phyloP scores from a whole-genome alignment of 2,888 invertebrate species.

The Sphecodes monilicornis region DNA sequence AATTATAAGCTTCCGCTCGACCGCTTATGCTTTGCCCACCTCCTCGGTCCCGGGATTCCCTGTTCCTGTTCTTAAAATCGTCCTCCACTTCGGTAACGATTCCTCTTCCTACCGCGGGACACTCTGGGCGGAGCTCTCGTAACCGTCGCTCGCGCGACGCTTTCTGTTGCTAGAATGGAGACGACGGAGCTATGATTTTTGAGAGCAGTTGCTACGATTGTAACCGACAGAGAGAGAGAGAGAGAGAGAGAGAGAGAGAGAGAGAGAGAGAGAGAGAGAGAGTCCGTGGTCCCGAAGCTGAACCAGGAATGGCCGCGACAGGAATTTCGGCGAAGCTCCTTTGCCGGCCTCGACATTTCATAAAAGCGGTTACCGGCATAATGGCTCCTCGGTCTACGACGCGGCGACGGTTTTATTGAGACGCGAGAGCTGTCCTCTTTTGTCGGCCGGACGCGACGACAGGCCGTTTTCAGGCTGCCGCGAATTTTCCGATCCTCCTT shows the following conservation, averaged over 20 bases:
- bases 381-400: constrained; percentile 25
- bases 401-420: constrained; percentile 58
- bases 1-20: constrained; percentile 78
- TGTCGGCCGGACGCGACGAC: constrained; percentile 47
- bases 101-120: constrained; percentile 6
- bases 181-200: not conserved
- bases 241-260: too few species aligned
- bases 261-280: too few species aligned
- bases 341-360: constrained; percentile 47
- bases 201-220: not conserved
- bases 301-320: not conserved
- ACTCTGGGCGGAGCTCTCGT: constrained; percentile 61
- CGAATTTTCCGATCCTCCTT: constrained; percentile 38
- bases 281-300: not conserved
- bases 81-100: not conserved
- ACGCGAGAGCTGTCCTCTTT: constrained; percentile 21
- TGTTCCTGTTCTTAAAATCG: constrained; percentile 43
- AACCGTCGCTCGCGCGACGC: constrained; percentile 29
- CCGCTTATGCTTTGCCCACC: constrained; percentile 54
- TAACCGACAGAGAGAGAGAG: not conserved
- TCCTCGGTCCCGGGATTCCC: constrained; percentile 23
- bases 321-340: constrained; percentile 39
- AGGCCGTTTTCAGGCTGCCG: constrained; percentile 12
- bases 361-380: constrained; percentile 47
- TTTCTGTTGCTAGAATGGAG: constrained; percentile 43